phyloP scores from a whole-genome alignment of 2,888 invertebrate species.

The Camptogramma bilineatum region DNA sequence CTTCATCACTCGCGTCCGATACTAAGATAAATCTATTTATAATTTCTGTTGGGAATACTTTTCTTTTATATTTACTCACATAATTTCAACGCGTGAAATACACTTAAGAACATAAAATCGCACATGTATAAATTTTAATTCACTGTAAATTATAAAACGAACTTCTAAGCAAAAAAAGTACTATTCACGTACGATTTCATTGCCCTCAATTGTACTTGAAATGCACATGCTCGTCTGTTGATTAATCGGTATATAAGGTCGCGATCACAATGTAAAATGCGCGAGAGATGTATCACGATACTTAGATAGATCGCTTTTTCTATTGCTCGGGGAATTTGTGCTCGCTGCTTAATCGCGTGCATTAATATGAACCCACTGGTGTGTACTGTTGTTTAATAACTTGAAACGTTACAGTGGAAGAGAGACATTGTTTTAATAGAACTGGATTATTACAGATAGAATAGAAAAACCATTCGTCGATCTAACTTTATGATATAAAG shows the following conservation, averaged over 20 bases:
- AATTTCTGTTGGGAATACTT: no score
- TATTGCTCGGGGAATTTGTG: slow-evolving; percentile 66
- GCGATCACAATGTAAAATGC: slow-evolving; percentile 35
- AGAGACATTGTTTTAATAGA: no score
- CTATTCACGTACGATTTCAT: background rate
- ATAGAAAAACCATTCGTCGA: no score
- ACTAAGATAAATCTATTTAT: no score
- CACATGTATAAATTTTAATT: no score
- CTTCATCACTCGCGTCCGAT: no score
- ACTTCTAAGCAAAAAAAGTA: background rate
- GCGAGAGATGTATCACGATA: slow-evolving; percentile 49
- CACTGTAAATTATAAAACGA: background rate
- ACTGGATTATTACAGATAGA: no score
- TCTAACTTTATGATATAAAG: no score
- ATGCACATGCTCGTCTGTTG: slow-evolving; percentile 9
- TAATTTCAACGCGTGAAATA: no score
- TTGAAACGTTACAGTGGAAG: slow-evolving; percentile 1
- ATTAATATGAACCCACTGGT: slow-evolving; percentile 67
- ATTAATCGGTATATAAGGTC: slow-evolving; percentile 35
- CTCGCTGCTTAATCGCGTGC: slow-evolving; percentile 68
- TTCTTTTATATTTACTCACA: no score
- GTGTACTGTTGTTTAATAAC: slow-evolving; percentile 46
- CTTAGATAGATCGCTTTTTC: slow-evolving; percentile 69
- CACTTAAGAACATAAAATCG: no score
- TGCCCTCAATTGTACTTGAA: background rate